phyloP scores from a whole-genome alignment of 2,113 vertebrate species.

The Microtus montanus region DNA sequence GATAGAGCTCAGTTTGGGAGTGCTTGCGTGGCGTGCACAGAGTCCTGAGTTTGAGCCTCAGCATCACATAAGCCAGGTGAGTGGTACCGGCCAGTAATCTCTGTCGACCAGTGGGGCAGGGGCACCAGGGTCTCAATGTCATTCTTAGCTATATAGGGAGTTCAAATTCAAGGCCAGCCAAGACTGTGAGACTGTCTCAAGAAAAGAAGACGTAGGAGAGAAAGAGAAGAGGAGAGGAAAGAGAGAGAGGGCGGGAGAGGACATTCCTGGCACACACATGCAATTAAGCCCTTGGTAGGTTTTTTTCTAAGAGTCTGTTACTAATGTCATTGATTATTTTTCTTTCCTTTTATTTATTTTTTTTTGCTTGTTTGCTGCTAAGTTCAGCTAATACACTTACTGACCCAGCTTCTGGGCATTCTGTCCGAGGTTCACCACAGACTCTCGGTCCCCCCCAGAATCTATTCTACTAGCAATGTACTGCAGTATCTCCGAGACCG shows the following conservation, averaged over 20 bases:
- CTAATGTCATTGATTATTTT: background rate
- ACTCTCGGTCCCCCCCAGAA: conserved; percentile 39
- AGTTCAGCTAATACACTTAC: background rate
- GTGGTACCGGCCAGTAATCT: background rate
- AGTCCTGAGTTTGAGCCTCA: background rate
- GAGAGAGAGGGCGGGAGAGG: background rate
- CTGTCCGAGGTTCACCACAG: conserved; percentile 3
- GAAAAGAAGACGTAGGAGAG: rapidly evolving
- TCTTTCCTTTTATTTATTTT: background rate
- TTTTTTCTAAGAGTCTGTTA: background rate
- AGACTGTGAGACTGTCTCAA: background rate
- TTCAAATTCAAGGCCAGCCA: background rate
- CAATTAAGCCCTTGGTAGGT: conserved; percentile 3
- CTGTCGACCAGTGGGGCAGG: background rate
- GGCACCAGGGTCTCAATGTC: background rate
- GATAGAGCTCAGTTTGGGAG: background rate
- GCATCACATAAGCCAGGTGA: background rate
- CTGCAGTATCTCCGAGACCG: background rate
- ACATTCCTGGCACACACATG: background rate
- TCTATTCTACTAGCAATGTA: background rate
- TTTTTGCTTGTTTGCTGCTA: conserved; percentile 29
- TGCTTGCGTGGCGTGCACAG: background rate
- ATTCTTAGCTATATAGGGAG: background rate
- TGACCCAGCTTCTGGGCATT: conserved; percentile 17
- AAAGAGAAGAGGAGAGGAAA: rapidly evolving